Evolutionary conservation across 2,113 vertebrate species (phyloP).

Genomic region (Ammodramus savannarum): DNA sequence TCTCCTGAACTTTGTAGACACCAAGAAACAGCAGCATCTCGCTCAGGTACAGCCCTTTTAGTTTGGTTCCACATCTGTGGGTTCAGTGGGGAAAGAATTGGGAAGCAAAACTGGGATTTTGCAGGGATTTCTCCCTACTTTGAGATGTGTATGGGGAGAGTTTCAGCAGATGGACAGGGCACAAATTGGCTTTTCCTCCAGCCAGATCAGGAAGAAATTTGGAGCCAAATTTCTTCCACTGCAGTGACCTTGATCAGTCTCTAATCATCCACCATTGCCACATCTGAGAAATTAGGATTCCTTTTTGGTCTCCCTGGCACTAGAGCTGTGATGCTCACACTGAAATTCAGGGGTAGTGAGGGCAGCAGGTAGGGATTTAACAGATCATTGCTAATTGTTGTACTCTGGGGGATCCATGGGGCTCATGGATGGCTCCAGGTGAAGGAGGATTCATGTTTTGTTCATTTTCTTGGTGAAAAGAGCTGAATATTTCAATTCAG

Average conservation of each 20-base stretch:
- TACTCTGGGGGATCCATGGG: not conserved
- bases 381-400: not conserved
- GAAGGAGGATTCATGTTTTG: not conserved
- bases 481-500: not conserved
- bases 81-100: not conserved
- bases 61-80: not conserved
- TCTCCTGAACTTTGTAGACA: slow-evolving; percentile 77
- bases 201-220: not conserved
- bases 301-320: not conserved
- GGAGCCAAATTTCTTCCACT: not conserved
- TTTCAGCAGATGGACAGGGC: not conserved
- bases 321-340: not conserved
- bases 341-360: not conserved
- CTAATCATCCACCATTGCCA: not conserved
- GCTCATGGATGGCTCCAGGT: not conserved
- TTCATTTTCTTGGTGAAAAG: not conserved
- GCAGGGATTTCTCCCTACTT: not conserved
- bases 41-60: slow-evolving; percentile 74
- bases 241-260: not conserved
- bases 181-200: not conserved
- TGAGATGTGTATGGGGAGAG: not conserved
- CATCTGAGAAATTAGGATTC: not conserved
- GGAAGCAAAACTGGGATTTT: not conserved
- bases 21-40: slow-evolving; percentile 69
- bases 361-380: not conserved